A percentile compares a stretch with the other conserved stretches of the same genome.
Conservation (phyloP, 2,113 vertebrate species). For the human region GRCh38 chr12:129923501-129924000, state of each 20-base stretch:
- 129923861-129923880: conserved; percentile 43
- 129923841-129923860: neutral
- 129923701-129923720: neutral
- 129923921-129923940: conserved; percentile 68
- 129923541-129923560: neutral
- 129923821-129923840: neutral
- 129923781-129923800: conserved; percentile 26
- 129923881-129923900: conserved; percentile 60
- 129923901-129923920: conserved; percentile 48
- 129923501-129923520: neutral
- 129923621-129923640: conserved; percentile 7
- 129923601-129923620: neutral
- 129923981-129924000: conserved; percentile 64
- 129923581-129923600: neutral
- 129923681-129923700: neutral
- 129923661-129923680: neutral
- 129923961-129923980: conserved; percentile 68
- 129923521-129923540: neutral
- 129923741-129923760: neutral
- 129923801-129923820: neutral
- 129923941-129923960: conserved; percentile 76
- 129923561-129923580: neutral
- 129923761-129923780: conserved; percentile 41
- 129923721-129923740: neutral
- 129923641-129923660: neutral